Percentiles rank a stretch among this genome's conserved stretches.
phyloP scores from a whole-genome alignment of 53 echinoderm and acorn worm species.

The Actinopyga echinites region DNA sequence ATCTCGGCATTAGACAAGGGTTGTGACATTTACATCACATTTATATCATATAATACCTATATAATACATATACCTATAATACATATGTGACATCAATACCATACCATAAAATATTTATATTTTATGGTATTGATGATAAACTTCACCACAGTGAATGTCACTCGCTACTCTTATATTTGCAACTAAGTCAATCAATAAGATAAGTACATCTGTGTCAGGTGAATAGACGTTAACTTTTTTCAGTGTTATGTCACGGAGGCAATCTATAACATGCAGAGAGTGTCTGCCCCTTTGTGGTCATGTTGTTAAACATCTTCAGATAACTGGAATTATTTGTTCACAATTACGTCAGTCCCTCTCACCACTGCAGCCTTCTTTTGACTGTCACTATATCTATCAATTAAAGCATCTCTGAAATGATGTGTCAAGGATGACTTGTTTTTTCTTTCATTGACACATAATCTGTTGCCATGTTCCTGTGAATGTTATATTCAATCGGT shows the following conservation, averaged over 20 bases:
- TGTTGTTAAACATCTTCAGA: background rate
- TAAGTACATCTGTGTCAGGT: constrained; percentile 3
- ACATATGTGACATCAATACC: too few species aligned
- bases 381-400: background rate
- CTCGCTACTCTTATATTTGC: background rate
- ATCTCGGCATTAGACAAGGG: constrained; percentile 9
- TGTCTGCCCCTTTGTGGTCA: constrained; percentile 39
- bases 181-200: constrained; percentile 2
- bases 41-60: too few species aligned
- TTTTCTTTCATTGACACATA: constrained; percentile 13
- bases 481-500: background rate
- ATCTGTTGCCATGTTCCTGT: background rate
- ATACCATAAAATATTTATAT: too few species aligned
- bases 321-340: background rate
- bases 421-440: too few species aligned
- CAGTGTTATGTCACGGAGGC: background rate
- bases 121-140: background rate
- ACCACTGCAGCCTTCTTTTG: background rate
- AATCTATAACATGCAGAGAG: constrained; percentile 10
- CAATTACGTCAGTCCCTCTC: background rate
- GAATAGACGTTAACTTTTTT: background rate
- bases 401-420: background rate
- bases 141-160: background rate
- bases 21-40: background rate
- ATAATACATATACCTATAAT: too few species aligned